Percentiles rank a stretch among this genome's conserved stretches.
Evolutionary conservation across 2,888 invertebrate genomes (phyloP).

Genomic region (Enchytraeus crypticus): DNA sequence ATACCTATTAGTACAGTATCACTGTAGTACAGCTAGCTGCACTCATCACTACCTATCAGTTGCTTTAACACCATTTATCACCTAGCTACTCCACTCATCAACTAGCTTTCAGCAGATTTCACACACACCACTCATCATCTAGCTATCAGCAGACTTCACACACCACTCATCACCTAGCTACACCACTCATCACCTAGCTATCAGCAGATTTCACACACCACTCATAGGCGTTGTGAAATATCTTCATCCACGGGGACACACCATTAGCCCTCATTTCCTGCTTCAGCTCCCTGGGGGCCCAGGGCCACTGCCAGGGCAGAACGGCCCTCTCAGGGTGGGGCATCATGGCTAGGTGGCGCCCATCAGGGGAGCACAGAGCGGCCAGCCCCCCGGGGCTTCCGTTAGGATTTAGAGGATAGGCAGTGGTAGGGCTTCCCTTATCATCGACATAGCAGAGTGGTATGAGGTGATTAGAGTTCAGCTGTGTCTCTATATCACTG

Average conservation of each 20-base stretch:
- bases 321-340: slow-evolving; percentile 93
- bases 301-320: slow-evolving; percentile 75
- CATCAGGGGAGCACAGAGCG: slow-evolving; percentile 77
- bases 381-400: slow-evolving; percentile 66
- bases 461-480: slow-evolving; percentile 57
- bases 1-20: too few relatives aligned
- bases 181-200: too few relatives aligned
- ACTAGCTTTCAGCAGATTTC: too few relatives aligned
- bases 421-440: slow-evolving; percentile 54
- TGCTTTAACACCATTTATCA: too few relatives aligned
- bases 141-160: too few relatives aligned
- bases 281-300: slow-evolving; percentile 37
- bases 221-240: slow-evolving; percentile 74
- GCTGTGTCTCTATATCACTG: slow-evolving; percentile 34
- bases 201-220: too few relatives aligned
- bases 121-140: too few relatives aligned
- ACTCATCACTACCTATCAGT: too few relatives aligned
- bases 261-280: slow-evolving; percentile 45
- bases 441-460: slow-evolving; percentile 79
- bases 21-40: too few relatives aligned
- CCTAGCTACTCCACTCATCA: too few relatives aligned
- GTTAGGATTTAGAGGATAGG: slow-evolving; percentile 82
- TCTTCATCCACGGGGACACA: slow-evolving; percentile 79
- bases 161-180: too few relatives aligned
- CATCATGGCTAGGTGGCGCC: slow-evolving; percentile 93